Evolutionary conservation across 92 coral and sea anemone species (phyloP), one percentile per base, ranked within the genome.

Genomic region (Chrysogorgia sp.): DNA sequence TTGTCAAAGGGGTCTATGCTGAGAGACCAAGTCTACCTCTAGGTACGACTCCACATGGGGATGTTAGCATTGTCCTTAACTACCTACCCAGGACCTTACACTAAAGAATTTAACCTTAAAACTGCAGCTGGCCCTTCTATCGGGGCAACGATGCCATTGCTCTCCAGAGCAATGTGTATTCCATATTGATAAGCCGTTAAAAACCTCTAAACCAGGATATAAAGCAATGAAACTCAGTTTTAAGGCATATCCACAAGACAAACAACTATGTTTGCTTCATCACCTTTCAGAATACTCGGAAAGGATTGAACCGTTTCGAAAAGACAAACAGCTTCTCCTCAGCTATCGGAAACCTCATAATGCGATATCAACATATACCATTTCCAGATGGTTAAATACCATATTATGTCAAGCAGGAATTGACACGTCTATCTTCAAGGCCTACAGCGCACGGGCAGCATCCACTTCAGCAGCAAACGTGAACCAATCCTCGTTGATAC

Each of bases 381-480:
- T 45, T 9, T 45, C 52, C 9, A 45, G 52, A 19, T 45, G 52
- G 52, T 9, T 45, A 45, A 45, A 19, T 9, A 9, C 52, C 52
- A 45, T 45, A 9, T 58, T 58, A 21, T 23, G 30, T 12, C 65
- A 58, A 35, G 65, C 65, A 58, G 30, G 30, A 2, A 58, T 58
- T 25, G 65, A 58, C 65, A 58, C 52, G 9, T 45, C 52, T 9
- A 9, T 45, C 10, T 45, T 45, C 52, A 45, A 45, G 19, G 52
- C 52, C 30, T 25, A 25, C 28, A 58, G 65, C 65, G 30, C 65
- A 12, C 24, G 65, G 30, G 65, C 65, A 10, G 34, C 65, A 24
- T 32, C 65, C 65, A 58, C 65, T 24, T 58, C 65, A 58, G 65
- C 33, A n/a, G 65, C 65, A 58, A 5, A 58, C 34, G 2, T 17